Percentiles rank a stretch among this genome's conserved stretches.
These are phyloP conservation scores for Galerucella pusilla DNA, from an alignment of 2,888 invertebrate genomes.

Conservation along the genomic window DNA sequence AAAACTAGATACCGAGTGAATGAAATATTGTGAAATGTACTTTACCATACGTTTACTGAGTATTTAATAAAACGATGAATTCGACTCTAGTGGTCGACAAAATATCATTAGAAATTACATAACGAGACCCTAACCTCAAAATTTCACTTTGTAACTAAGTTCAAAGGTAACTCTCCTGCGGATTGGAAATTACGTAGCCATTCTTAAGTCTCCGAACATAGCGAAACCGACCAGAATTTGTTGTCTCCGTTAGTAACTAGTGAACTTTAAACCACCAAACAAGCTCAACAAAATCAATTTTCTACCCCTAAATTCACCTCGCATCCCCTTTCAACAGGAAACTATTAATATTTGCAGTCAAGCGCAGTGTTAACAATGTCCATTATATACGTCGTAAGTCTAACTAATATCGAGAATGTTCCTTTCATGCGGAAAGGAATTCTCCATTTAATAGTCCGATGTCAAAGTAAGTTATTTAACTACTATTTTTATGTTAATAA, in stretches of 20 bases:
- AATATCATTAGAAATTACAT: neutral
- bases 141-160: constrained; percentile 1
- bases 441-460: neutral
- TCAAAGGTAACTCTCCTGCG: neutral
- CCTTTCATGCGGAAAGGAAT: constrained; percentile 18
- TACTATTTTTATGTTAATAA: neutral
- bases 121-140: neutral
- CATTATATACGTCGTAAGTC: constrained; percentile 11
- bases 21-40: too few relatives aligned
- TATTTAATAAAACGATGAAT: neutral
- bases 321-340: constrained; percentile 3
- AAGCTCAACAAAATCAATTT: constrained; percentile 22
- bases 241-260: constrained; percentile 9
- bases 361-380: constrained; percentile 16
- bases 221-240: constrained; percentile 7
- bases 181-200: neutral
- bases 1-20: too few relatives aligned
- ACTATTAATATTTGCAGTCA: constrained; percentile 26
- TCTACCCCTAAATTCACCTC: constrained; percentile 3
- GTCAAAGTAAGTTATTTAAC: neutral
- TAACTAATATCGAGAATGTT: constrained; percentile 15
- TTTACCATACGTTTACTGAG: neutral
- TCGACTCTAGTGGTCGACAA: neutral
- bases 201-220: neutral
- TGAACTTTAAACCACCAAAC: constrained; percentile 17